phyloP scores from a whole-genome alignment of 2,113 vertebrate genomes.

The Cisticola juncidis region DNA sequence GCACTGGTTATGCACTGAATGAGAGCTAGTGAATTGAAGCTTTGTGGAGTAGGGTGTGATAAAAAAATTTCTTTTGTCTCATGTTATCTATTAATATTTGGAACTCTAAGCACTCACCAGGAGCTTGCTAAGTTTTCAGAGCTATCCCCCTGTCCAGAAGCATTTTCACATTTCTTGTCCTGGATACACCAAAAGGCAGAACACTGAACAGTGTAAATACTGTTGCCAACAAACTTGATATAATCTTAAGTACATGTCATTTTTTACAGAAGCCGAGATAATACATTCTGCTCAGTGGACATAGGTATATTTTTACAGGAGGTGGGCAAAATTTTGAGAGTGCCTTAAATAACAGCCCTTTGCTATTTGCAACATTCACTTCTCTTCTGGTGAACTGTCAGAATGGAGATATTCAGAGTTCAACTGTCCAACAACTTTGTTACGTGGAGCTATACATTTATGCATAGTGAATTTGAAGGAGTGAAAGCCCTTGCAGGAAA shows the following conservation, averaged over 20 bases:
- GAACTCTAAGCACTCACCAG: neutral
- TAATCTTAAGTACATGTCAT: neutral
- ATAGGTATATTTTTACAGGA: neutral
- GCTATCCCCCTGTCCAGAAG: neutral
- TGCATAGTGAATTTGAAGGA: neutral
- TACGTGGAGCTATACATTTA: neutral
- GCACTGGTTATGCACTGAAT: neutral
- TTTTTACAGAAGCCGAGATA: neutral
- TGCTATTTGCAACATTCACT: neutral
- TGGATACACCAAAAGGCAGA: neutral
- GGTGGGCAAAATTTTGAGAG: neutral
- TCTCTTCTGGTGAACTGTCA: neutral
- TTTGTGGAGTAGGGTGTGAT: neutral
- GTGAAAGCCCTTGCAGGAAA: neutral
- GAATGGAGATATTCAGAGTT: neutral
- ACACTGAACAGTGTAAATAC: neutral
- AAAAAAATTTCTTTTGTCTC: neutral
- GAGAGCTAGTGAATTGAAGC: neutral
- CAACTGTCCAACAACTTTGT: neutral
- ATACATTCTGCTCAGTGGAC: neutral
- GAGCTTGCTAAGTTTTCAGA: neutral
- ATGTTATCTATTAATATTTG: neutral
- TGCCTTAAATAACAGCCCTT: neutral
- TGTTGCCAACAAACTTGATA: neutral
- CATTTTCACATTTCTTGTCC: neutral